Base-by-base conservation (phyloP, 2,113 vertebrate species). In the Pardalotus punctatus region DNA sequence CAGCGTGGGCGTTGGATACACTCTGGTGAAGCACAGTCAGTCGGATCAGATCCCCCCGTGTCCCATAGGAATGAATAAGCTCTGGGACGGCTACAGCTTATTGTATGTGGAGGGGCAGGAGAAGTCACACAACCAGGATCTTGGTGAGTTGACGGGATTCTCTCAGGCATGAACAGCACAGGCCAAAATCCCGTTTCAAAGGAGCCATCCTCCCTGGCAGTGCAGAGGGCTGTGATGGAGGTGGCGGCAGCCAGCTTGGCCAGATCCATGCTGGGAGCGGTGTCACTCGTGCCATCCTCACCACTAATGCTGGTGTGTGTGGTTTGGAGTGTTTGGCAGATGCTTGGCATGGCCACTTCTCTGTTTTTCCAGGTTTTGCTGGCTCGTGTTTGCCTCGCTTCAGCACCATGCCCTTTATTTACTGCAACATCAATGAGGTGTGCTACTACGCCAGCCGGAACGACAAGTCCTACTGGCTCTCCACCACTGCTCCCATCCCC, bases 391-490 rank as follows among this genome's bases (percentile, higher is more conserved):
- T 99, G 80, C 99, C 99, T 38, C 98, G 98, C 84, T 99, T 99
- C 97, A 99, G 97, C 97, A 99, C 99, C 89, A 99, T 99, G 98
- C 99, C 99, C 43, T 99, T 99, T 94, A 98, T 99, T 84, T 99
- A 99, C 97, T 99, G 99, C 97, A 99, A 99, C 74, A 97, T 98
- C 91, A 98, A 98, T 1, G 99, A 99, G 69, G 96, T 99, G 54
- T 99, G 99, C 97, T 98, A 99, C 97, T 99, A 99, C 0, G 99
- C 99, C 91, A 99, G 99, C 92, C 98, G 99, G 57, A 99, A 99
- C 0, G 99, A 99, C 97, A 99, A 99, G 72, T 99, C 99, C 90
- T 99, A 99, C 96, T 99, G 99, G 99, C 99, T 99, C 27, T 99
- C 99, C 89, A 99, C 99, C 35, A 98, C 98, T 0, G 99, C 98